Conservation (phyloP, 1,140 invertebrate species). For the Caenorhabditis latens region DNA sequence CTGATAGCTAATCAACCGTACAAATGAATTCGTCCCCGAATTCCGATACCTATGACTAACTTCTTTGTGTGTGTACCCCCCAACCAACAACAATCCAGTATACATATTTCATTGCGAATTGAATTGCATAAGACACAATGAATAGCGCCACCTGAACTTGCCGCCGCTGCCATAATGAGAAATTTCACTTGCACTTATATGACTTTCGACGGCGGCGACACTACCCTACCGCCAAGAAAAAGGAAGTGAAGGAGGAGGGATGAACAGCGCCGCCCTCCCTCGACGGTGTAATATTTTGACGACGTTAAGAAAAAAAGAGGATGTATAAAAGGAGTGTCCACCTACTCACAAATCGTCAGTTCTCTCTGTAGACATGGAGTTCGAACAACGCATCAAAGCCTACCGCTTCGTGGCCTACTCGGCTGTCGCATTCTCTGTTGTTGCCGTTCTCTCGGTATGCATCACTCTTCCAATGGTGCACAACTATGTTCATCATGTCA, state of each 20-base stretch:
- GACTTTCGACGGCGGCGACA: not conserved
- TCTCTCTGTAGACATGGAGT: constrained; percentile 10
- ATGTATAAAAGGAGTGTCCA: constrained; percentile 7
- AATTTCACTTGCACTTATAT: constrained; percentile 56
- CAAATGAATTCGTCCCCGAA: not conserved
- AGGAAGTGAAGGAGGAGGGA: constrained; percentile 1
- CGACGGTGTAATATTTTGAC: constrained; percentile 33
- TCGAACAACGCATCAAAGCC: constrained; percentile 51
- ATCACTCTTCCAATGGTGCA: constrained; percentile 65
- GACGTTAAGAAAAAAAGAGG: not conserved
- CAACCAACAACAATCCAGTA: not conserved
- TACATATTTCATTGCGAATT: constrained; percentile 33
- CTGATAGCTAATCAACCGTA: not conserved
- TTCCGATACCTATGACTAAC: not conserved
- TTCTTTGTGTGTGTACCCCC: not conserved
- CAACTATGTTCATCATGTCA: constrained; percentile 63
- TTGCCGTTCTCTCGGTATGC: constrained; percentile 63
- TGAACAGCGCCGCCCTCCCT: constrained; percentile 22
- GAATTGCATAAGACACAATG: constrained; percentile 33
- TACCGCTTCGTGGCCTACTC: constrained; percentile 64
- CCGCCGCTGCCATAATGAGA: constrained; percentile 32
- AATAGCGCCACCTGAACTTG: constrained; percentile 6
- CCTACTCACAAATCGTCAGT: not conserved
- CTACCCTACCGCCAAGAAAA: constrained; percentile 42
- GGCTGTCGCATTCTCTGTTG: constrained; percentile 64